Conservation (phyloP, 1,140 invertebrate species). For the Parasteatoda tepidariorum region DNA sequence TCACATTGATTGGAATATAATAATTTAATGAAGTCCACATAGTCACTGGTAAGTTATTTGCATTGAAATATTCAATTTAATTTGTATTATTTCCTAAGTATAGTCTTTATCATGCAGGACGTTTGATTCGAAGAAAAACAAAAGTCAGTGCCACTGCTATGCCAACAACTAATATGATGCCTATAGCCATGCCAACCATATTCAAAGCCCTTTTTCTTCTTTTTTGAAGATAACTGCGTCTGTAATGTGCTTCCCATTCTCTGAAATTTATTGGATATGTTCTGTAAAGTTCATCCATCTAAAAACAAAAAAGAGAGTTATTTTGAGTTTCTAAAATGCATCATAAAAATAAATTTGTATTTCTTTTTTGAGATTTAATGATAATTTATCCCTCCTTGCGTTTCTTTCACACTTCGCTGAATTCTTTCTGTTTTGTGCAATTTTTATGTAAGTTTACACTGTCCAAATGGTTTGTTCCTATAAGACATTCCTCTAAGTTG, state of each 20-base stretch:
- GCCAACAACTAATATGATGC: constrained; percentile 48
- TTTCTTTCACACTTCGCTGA: too few relatives aligned
- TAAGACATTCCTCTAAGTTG: too few relatives aligned
- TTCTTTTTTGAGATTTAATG: too few relatives aligned
- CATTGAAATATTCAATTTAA: background rate
- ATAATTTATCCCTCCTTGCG: too few relatives aligned
- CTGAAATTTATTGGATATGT: constrained; percentile 53
- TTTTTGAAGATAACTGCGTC: constrained; percentile 29
- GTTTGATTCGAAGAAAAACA: constrained; percentile 37
- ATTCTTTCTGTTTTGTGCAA: too few relatives aligned
- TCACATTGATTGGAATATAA: too few relatives aligned
- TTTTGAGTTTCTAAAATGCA: background rate
- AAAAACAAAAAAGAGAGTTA: background rate
- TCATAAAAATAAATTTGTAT: too few relatives aligned
- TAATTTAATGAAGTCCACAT: too few relatives aligned
- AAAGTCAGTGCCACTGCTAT: constrained; percentile 44
- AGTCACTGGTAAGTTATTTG: too few relatives aligned
- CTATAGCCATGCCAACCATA: constrained; percentile 57
- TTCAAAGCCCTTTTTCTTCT: constrained; percentile 34
- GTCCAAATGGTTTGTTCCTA: too few relatives aligned
- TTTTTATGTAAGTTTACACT: too few relatives aligned
- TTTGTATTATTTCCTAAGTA: background rate
- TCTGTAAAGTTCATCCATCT: constrained; percentile 56
- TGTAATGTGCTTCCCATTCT: constrained; percentile 51
- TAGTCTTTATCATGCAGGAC: constrained; percentile 24